Percentiles rank a stretch among this genome's conserved stretches.
These are phyloP conservation scores for Rhyzopertha dominica DNA, from an alignment of 1,140 invertebrate genomes.

Conservation along the genomic window DNA sequence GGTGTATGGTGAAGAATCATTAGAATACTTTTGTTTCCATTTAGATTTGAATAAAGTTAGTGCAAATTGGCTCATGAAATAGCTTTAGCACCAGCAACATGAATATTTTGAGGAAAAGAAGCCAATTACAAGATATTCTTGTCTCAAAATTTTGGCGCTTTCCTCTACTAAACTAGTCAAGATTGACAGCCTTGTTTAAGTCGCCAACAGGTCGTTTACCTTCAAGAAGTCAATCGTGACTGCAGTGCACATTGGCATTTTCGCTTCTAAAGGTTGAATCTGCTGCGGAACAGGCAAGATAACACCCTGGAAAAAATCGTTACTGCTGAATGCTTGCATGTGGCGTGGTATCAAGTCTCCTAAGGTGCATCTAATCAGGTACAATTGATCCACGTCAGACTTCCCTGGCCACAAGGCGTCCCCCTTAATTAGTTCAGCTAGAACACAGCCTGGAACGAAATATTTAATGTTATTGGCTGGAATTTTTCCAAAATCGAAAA, in stretches of 20 bases:
- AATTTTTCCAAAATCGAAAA: background rate
- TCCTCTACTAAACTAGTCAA: no score
- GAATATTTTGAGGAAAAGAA: no score
- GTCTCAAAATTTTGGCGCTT: constrained; percentile 1
- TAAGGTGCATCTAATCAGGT: constrained; percentile 86
- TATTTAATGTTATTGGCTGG: background rate
- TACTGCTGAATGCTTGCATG: constrained; percentile 91
- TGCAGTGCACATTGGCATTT: constrained; percentile 66
- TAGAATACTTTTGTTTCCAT: no score
- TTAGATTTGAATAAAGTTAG: no score
- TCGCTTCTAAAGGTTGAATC: constrained; percentile 70
- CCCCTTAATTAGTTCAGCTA: constrained; percentile 92
- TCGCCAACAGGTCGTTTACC: constrained; percentile 56
- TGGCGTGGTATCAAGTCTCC: constrained; percentile 90
- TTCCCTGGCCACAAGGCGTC: constrained; percentile 97
- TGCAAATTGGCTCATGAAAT: no score
- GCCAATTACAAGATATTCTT: background rate
- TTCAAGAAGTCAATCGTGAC: constrained; percentile 81
- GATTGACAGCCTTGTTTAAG: no score
- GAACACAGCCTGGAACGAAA: constrained; percentile 71
- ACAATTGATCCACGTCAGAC: constrained; percentile 97
- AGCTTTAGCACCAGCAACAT: no score
- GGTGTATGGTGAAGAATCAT: no score
- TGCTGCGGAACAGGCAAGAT: constrained; percentile 86
- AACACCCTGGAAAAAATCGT: constrained; percentile 93